Evolutionary conservation across 30 jellyfish, hydroid and myxozoan species (phyloP).

Genomic region (Pelagia noctiluca): DNA sequence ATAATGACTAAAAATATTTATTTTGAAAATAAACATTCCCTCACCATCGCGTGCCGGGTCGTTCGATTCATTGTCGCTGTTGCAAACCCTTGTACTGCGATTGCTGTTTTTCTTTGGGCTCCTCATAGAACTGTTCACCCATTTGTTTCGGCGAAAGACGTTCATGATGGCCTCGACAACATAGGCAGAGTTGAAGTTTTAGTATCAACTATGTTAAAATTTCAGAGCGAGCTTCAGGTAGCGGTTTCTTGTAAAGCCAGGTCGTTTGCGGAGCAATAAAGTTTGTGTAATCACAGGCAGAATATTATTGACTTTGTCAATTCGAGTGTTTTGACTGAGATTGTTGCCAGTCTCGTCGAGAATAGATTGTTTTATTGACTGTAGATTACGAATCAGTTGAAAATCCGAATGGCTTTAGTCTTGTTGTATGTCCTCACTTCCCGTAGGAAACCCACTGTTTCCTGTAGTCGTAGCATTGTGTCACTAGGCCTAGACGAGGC

Average conservation of each 20-base stretch:
- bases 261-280: slow-evolving; percentile 20
- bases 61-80: neutral
- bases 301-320: slow-evolving; percentile 64
- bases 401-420: slow-evolving; percentile 23
- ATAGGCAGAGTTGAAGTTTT: no score
- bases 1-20: no score
- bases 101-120: slow-evolving; percentile 51
- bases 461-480: no score
- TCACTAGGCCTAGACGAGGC: slow-evolving; percentile 51
- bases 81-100: neutral
- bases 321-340: slow-evolving; percentile 72
- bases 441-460: slow-evolving; percentile 83
- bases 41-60: neutral
- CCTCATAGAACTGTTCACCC: slow-evolving; percentile 52
- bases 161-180: slow-evolving; percentile 31
- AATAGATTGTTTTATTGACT: neutral
- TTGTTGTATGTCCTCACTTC: slow-evolving; percentile 62
- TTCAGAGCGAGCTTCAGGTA: neutral
- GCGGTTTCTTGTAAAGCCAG: neutral
- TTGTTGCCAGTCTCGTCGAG: slow-evolving; percentile 47
- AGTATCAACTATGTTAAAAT: no score
- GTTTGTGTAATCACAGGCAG: slow-evolving; percentile 14
- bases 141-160: slow-evolving; percentile 52
- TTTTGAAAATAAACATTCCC: neutral
- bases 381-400: neutral